Evolutionary conservation across 1,140 invertebrate species (phyloP), one percentile per base, ranked within the genome.

Genomic region (Phymorhynchus buccinoides): DNA sequence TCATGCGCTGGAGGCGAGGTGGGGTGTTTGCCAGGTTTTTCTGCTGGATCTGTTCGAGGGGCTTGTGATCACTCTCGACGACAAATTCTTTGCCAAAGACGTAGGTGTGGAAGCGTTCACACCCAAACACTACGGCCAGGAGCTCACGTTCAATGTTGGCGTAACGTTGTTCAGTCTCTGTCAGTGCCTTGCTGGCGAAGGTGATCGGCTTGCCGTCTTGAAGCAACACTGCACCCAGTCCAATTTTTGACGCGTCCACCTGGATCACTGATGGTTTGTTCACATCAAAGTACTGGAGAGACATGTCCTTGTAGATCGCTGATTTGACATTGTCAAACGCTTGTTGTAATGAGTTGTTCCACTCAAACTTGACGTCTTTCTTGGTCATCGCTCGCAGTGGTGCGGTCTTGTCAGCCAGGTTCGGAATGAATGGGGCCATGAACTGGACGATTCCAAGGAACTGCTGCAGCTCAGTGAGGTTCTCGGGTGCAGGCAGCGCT

Each of bases 141-240:
- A 80, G 81, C 44, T 87, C 71, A 30, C 84, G 82, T 52, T 86
- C 73, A 92, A 1, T 94, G 91, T 94, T 93, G 35, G 90, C 92
- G 85, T 94, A 94, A 42, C 94, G 93, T 48, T 88, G 39, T 88
- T 95, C 93, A 56, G 90, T 88, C 14, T 83, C 16, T 7, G 92
- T 93, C 16, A 94, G 87, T 14, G 91, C 88, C 39, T 93, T 86
- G 12, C 93, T 94, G 22, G 93, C 92, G 86, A 90, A 94, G 7
- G 92, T 91, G 4, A 95, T 89, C 1, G 92, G 92, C 86, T 88
- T 89, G 92, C 91, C 30, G 80, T 94, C 89, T 86, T 95, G 94
- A 14, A 94, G 75, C 1, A 94, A 66, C 18, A 92, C 90, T 48
- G 91, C 91, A n/a, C 93, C 93, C 37, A 94, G 83, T 1, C 92